Conservation (phyloP, 2,113 vertebrate species). For the Scytalopus superciliaris region DNA sequence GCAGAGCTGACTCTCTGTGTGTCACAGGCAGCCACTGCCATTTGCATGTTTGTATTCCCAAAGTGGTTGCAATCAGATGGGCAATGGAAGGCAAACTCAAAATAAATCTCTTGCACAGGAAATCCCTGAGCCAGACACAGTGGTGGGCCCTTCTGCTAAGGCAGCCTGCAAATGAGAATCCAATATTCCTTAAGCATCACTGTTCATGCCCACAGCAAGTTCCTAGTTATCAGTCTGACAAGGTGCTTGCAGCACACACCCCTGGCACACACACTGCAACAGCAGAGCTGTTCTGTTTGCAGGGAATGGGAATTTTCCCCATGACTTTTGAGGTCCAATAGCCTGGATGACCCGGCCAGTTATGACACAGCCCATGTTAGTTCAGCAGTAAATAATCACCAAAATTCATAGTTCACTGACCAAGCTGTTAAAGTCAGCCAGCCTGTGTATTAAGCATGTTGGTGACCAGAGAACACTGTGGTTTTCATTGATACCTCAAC, state of each 20-base stretch:
- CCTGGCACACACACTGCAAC: accelerated
- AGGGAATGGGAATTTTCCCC: neutral
- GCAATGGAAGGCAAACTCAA: neutral
- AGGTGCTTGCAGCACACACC: neutral
- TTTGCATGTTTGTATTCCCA: neutral
- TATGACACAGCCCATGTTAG: neutral
- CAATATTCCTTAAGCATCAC: neutral
- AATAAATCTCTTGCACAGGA: neutral
- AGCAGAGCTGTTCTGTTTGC: neutral
- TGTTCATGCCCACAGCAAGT: too few relatives aligned
- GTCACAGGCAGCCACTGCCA: neutral
- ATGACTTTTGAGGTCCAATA: neutral
- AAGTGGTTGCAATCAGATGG: neutral
- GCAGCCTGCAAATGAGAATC: neutral
- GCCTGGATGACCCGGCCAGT: neutral
- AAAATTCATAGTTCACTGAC: neutral
- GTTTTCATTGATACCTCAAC: neutral
- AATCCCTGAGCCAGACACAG: neutral
- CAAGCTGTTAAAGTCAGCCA: neutral
- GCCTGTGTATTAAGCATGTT: neutral
- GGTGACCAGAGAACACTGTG: neutral
- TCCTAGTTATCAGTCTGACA: neutral
- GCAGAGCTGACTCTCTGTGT: neutral
- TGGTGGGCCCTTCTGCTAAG: neutral
- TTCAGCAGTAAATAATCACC: neutral